These are phyloP conservation scores for Drosophila yooni DNA, from an alignment of 2,888 invertebrate genomes.

Conservation along the genomic window DNA sequence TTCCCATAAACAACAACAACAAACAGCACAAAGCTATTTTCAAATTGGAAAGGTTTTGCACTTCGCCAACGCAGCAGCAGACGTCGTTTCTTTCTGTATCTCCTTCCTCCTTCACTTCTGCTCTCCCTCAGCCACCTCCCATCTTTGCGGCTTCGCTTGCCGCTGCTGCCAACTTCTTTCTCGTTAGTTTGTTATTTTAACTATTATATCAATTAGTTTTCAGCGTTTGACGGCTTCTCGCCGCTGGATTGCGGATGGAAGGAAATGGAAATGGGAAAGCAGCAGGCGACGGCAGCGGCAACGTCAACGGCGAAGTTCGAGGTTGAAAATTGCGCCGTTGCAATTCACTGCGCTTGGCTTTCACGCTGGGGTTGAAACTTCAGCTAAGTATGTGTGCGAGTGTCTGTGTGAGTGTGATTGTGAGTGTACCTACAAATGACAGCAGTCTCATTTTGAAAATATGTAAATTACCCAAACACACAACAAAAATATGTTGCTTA, in stretches of 20 bases:
- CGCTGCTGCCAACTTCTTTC: slow-evolving; percentile 55
- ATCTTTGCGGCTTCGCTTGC: slow-evolving; percentile 36
- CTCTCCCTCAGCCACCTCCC: neutral
- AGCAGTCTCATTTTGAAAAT: slow-evolving; percentile 64
- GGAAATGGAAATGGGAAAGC: slow-evolving; percentile 58
- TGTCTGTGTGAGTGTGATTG: slow-evolving; percentile 5
- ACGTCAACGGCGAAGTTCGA: slow-evolving; percentile 24
- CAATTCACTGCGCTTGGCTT: slow-evolving; percentile 72
- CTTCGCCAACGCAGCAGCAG: slow-evolving; percentile 67
- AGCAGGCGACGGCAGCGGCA: slow-evolving; percentile 26
- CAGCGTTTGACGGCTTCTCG: slow-evolving; percentile 67
- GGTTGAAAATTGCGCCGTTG: slow-evolving; percentile 57
- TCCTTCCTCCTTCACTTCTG: slow-evolving; percentile 8
- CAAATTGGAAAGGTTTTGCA: slow-evolving; percentile 80
- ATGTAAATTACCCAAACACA: slow-evolving; percentile 64
- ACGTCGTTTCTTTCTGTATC: slow-evolving; percentile 22
- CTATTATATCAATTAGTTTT: slow-evolving; percentile 79
- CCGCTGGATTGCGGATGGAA: slow-evolving; percentile 37
- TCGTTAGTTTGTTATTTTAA: slow-evolving; percentile 80
- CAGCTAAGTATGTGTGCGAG: neutral
- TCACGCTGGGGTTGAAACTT: slow-evolving; percentile 56
- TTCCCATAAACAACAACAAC: slow-evolving; percentile 58
- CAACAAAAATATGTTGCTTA: slow-evolving; percentile 28
- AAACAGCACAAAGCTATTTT: slow-evolving; percentile 73
- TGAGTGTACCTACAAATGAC: slow-evolving; percentile 43